phyloP scores from a whole-genome alignment of 2,797 vertebrate species.

The Hapalemur alaotrensis region DNA sequence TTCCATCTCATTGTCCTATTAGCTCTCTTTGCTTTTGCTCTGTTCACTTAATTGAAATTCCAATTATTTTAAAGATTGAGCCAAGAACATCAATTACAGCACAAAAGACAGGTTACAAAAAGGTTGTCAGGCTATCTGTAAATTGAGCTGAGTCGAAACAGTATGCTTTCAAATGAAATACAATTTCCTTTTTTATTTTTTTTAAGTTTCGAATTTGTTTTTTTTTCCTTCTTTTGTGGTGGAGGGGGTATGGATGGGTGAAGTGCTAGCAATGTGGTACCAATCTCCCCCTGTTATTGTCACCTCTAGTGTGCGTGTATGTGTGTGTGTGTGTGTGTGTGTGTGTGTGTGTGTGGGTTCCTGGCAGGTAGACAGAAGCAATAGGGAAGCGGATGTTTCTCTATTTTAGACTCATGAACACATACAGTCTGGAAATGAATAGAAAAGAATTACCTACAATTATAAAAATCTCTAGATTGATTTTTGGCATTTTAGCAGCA shows the following conservation, averaged over 20 bases:
- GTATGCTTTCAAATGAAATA: constrained; percentile 39
- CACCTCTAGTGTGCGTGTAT: not conserved
- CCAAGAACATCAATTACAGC: constrained; percentile 50
- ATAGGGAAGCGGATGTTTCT: not conserved
- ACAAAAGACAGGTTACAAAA: constrained; percentile 49
- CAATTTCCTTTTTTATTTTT: not conserved
- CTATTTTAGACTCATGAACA: not conserved
- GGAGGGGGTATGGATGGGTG: not conserved
- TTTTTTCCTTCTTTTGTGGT: not conserved
- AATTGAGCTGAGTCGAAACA: constrained; percentile 38
- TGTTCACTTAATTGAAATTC: constrained; percentile 41
- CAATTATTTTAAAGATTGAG: constrained; percentile 57
- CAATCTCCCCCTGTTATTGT: not conserved
- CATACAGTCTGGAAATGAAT: not conserved
- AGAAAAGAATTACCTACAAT: not conserved
- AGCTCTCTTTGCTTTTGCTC: not conserved
- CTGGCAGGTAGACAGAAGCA: not conserved
- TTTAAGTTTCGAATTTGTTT: not conserved
- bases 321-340: not conserved
- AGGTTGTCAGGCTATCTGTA: constrained; percentile 25
- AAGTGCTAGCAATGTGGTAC: not conserved
- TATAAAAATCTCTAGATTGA: not conserved
- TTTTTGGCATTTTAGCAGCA: constrained; percentile 20
- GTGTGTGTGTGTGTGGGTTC: not conserved
- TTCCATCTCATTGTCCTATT: not conserved